Base-by-base conservation (phyloP, 2,113 vertebrate genomes). In the Chrysemys picta region DNA sequence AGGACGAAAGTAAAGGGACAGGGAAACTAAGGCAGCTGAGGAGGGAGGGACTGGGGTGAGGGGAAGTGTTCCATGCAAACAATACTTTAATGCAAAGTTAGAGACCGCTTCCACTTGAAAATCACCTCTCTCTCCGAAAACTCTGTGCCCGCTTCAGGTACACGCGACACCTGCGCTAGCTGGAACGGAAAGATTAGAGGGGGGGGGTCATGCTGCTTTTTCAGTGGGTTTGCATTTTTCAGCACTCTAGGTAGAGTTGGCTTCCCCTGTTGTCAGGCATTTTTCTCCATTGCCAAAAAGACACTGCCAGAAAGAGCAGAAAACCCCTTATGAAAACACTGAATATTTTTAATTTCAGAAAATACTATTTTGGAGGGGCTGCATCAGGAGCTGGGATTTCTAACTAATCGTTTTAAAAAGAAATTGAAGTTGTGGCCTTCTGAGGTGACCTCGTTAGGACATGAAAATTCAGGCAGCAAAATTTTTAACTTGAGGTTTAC, bases 321-420 rank as follows among this genome's bases (percentile, higher is more conserved):
- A 87, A 50, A 38, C 45, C 12, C 53, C 16, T 47, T 1, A 0
- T 0, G 0, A 24, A 21, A 31, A 86, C 6, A 80, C 3, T 54
- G 21, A 1, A 6, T 8, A 21, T 38, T 10, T 69, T 69, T 2
- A 17, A 21, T n/a, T 69, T 69, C 17, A 21, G 35, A n/a, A 69
- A 69, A 21, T 69, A 35, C 16, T 8, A 9, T n/a, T 16, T 62
- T 16, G 53, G 45, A 27, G 0, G 0, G 42, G 54, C 24, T 0
- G 45, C 29, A 81, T 79, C 31, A 1, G 2, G 11, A 38, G 2
- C 1, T 0, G 0, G 1, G 72, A 10, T 0, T 5, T 47, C 12
- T 8, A 81, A 8, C 8, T 21, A 16, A 1, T 7, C 0, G 0
- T 79, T 35, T 35, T 1, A 21, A 8, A 13, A 2, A 14, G 13